These are phyloP conservation scores for Mohoua ochrocephala DNA, from an alignment of 2,113 vertebrate species.

Conservation along the genomic window DNA sequence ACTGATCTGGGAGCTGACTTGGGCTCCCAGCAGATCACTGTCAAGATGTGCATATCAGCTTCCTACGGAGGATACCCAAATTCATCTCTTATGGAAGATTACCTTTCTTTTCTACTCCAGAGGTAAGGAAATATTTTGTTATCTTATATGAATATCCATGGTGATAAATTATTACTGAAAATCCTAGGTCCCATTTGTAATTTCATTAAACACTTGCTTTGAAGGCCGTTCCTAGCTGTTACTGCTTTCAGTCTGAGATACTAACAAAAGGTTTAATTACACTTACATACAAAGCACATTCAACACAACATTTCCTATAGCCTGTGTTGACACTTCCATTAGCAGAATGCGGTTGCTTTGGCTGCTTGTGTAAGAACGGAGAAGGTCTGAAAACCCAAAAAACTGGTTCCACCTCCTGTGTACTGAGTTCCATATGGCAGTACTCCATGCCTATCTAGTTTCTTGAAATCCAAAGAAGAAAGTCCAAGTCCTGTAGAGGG, in stretches of 20 bases:
- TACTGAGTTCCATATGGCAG: neutral
- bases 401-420: neutral
- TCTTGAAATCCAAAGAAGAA: neutral
- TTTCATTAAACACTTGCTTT: neutral
- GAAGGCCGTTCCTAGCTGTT: neutral
- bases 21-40: neutral
- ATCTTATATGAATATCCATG: neutral
- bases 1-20: neutral
- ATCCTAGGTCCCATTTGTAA: neutral
- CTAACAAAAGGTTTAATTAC: neutral
- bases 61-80: neutral
- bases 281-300: neutral
- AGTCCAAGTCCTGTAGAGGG: neutral
- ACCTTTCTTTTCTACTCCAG: neutral
- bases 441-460: neutral
- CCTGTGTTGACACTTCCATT: neutral
- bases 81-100: neutral
- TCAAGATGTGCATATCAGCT: neutral
- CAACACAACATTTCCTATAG: neutral
- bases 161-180: neutral
- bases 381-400: neutral
- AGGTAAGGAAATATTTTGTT: neutral
- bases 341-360: neutral
- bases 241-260: neutral
- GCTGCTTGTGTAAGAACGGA: neutral